A percentile compares a stretch with the other conserved stretches of the same genome.
These are phyloP conservation scores for Diplazon laetatorius DNA, from an alignment of 2,888 invertebrate species.

Conservation along the genomic window DNA sequence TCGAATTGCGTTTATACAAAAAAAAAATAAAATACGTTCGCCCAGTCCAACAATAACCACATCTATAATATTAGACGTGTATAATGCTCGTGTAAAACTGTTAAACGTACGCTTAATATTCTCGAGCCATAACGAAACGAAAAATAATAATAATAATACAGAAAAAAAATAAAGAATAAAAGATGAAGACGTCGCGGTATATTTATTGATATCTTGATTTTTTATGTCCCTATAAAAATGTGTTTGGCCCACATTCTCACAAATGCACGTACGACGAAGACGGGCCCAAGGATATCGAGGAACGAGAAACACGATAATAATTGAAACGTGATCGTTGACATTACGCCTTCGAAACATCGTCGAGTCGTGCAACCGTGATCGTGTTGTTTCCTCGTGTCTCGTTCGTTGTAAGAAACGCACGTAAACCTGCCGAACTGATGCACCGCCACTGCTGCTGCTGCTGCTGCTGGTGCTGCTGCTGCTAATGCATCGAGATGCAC, in stretches of 20 bases:
- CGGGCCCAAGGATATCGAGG: conserved; percentile 51
- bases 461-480: neutral
- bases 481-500: conserved; percentile 12
- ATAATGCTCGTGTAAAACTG: neutral
- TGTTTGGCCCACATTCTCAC: conserved; percentile 41
- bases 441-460: conserved; percentile 26
- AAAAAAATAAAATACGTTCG: too few relatives aligned
- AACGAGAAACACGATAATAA: conserved; percentile 59
- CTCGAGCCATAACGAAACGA: conserved; percentile 29
- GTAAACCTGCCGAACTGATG: conserved; percentile 45
- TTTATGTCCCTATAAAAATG: conserved; percentile 42
- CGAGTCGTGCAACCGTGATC: conserved; percentile 24
- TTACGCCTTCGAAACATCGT: conserved; percentile 54
- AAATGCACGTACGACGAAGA: neutral
- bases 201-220: conserved; percentile 48
- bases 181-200: conserved; percentile 11
- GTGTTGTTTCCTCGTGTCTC: conserved; percentile 7
- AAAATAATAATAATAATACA: neutral
- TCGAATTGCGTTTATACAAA: too few relatives aligned
- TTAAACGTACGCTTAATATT: conserved; percentile 32
- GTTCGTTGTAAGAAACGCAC: conserved; percentile 55
- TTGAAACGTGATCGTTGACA: conserved; percentile 64
- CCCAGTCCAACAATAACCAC: neutral
- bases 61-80: neutral
- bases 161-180: neutral